A percentile compares a stretch with the other conserved stretches of the same genome.
Conservation (phyloP, 2,888 invertebrate genomes). For the Drepana falcataria region DNA sequence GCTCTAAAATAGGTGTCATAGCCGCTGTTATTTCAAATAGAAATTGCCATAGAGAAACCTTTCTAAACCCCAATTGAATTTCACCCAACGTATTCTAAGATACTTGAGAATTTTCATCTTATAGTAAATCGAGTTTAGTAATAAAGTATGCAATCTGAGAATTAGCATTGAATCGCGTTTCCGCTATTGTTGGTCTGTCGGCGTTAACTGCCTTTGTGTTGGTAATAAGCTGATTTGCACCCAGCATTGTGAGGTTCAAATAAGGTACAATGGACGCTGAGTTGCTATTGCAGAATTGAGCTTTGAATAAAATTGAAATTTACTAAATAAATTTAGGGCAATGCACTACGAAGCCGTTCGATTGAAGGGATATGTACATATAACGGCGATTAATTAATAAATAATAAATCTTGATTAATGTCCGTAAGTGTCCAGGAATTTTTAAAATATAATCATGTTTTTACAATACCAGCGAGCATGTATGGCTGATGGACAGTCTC, state of each 20-base stretch:
- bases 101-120: slow-evolving; percentile 5
- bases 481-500: too few species aligned
- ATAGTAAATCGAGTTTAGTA: slow-evolving; percentile 1
- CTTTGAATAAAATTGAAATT: background rate
- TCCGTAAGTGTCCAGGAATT: too few species aligned
- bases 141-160: slow-evolving; percentile 1
- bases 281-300: background rate
- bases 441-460: too few species aligned
- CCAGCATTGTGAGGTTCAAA: slow-evolving; percentile 2
- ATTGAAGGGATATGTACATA: too few species aligned
- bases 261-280: slow-evolving; percentile 6
- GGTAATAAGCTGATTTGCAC: slow-evolving; percentile 4
- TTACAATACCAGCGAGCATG: too few species aligned
- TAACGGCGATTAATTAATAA: too few species aligned
- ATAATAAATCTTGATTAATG: too few species aligned
- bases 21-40: too few species aligned
- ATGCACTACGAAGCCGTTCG: too few species aligned
- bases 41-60: too few species aligned
- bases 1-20: too few species aligned
- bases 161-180: slow-evolving; percentile 2
- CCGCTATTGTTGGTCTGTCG: slow-evolving; percentile 5
- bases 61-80: background rate
- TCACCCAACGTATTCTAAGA: background rate
- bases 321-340: too few species aligned
- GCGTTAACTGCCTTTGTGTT: slow-evolving; percentile 2